These are phyloP conservation scores for Euthynnus affinis DNA, from an alignment of 2,797 vertebrate genomes.

Conservation along the genomic window DNA sequence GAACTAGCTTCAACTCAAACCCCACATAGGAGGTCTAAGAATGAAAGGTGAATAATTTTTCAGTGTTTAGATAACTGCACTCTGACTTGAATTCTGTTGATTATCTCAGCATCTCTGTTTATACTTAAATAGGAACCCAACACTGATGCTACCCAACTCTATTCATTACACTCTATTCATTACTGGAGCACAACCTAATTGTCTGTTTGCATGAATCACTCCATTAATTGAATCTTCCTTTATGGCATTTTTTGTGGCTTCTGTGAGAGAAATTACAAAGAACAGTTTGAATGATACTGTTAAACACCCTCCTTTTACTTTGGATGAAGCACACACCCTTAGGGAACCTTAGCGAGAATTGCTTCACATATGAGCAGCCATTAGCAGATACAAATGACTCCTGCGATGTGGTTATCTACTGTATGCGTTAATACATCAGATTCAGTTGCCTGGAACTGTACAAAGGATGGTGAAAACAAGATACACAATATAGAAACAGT, in stretches of 20 bases:
- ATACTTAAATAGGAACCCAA: background rate
- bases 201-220: background rate
- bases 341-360: constrained; percentile 9
- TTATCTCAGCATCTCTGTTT: background rate
- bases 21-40: no score
- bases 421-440: constrained; percentile 5
- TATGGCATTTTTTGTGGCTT: background rate
- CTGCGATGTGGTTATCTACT: constrained; percentile 22
- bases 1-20: background rate
- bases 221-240: background rate
- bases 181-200: background rate
- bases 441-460: background rate
- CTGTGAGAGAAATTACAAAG: background rate
- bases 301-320: constrained; percentile 1
- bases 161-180: background rate
- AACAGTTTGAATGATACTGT: background rate
- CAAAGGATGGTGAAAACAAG: background rate
- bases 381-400: constrained; percentile 47
- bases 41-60: background rate
- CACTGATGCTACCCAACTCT: background rate
- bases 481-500: background rate
- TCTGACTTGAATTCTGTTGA: background rate
- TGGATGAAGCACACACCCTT: constrained; percentile 16
- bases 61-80: background rate
- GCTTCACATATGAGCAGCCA: constrained; percentile 32